These are phyloP conservation scores for Pogonomyrmex californicus DNA, from an alignment of 1,140 invertebrate genomes.

Conservation along the genomic window DNA sequence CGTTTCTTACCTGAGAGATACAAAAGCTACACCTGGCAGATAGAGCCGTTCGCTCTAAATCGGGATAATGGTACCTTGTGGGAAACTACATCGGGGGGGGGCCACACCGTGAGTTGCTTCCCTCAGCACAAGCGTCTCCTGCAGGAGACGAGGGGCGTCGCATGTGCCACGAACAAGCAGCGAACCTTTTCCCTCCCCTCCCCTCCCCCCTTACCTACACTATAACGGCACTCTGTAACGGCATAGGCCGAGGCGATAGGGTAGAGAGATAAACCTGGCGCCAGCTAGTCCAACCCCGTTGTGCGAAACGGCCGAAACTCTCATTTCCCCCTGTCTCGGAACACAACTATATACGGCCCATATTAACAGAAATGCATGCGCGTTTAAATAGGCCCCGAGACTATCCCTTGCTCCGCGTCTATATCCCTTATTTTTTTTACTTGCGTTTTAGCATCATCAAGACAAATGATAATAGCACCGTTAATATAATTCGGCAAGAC, in stretches of 20 bases:
- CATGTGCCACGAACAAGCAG: conserved; percentile 50
- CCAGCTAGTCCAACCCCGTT: conserved; percentile 76
- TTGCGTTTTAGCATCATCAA: conserved; percentile 51
- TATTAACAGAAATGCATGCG: conserved; percentile 41
- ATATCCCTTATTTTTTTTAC: conserved; percentile 61
- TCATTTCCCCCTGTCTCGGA: conserved; percentile 1
- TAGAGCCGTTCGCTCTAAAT: conserved; percentile 80
- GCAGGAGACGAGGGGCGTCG: conserved; percentile 46
- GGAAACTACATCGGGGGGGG: conserved; percentile 72
- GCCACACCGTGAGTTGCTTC: conserved; percentile 78
- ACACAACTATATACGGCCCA: conserved; percentile 6
- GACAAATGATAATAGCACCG: neutral
- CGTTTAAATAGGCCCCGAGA: conserved; percentile 17
- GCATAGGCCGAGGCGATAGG: conserved; percentile 77
- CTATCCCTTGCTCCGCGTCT: neutral
- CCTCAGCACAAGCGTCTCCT: conserved; percentile 69
- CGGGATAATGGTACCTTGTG: conserved; percentile 84
- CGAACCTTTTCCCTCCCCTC: conserved; percentile 32
- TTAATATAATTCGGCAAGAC: neutral
- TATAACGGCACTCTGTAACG: conserved; percentile 71
- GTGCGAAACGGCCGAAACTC: conserved; percentile 53
- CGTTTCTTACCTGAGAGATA: conserved; percentile 6
- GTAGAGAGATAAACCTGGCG: conserved; percentile 81
- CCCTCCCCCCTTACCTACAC: neutral
- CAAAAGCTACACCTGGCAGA: conserved; percentile 55